Evolutionary conservation across 2,888 invertebrate genomes (phyloP), one percentile per base, ranked within the genome.

Genomic region (Athalia circularis): DNA sequence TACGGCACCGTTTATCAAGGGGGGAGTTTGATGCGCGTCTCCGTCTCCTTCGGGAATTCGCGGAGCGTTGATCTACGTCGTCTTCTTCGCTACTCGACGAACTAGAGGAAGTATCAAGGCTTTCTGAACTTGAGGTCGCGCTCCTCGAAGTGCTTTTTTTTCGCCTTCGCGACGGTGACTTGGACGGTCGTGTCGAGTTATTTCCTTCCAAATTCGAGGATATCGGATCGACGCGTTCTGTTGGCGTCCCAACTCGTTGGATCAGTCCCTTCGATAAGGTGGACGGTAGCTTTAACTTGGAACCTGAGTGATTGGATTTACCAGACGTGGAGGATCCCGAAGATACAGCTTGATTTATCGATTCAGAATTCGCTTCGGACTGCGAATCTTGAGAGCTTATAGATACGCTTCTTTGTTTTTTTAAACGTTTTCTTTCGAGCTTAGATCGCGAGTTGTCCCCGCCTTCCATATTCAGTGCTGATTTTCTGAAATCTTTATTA

Each of bases 401-500:
- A 1, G 92, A 92, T 68, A 90, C 86, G 81, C 91, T 92, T 65
- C 92, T 85, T 50, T 85, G 87, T 72, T 86, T 89, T 70, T 86
- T 87, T 68, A 83, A 84, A 52, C 80, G 83, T 82, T 84, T 84
- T 65, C 86, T 85, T 79, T 84, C 85, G 47, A 81, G 80, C 61
- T 85, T 87, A 5, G 84, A 85, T 2, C 85, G 79, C 13, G 86
- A 84, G 0, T 85, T 84, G 74, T 90, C 90, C 11, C 90, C 90
- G 47, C 89, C 88, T 52, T 91, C 91, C 91, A 95, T 94, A 88
- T 95, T 95, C 11, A 95, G 87, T 0, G 94, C 93, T 0, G 95
- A 95, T 87, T 95, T 95, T 54, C 95, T 91, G 83, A 94, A 95
- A 87, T 95, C 95, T 89, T 95, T 95, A 87, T 95, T 95, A 43